These are phyloP conservation scores for Epinotia nisella DNA, from an alignment of 2,888 invertebrate genomes.

Conservation along the genomic window DNA sequence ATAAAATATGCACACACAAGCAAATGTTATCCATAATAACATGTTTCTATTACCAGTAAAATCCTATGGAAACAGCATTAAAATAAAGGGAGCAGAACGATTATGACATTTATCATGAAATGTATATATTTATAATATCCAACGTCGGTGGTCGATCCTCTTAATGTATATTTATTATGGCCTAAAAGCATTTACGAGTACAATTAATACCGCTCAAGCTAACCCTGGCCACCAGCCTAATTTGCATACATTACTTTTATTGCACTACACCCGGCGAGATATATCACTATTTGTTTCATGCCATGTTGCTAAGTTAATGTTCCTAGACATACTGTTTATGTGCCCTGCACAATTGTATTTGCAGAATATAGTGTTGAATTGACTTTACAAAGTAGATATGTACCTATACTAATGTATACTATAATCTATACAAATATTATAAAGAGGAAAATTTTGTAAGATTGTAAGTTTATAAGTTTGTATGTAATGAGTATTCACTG, in stretches of 20 bases:
- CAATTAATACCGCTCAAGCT: conserved; percentile 27
- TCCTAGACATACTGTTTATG: not conserved
- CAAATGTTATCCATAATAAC: not conserved
- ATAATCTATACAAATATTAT: no score
- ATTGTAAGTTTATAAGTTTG: no score
- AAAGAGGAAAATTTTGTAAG: no score
- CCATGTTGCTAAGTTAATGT: not conserved
- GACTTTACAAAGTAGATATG: no score
- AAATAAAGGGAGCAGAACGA: not conserved
- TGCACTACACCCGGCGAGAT: conserved; percentile 7
- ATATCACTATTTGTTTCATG: conserved; percentile 19
- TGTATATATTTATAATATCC: conserved; percentile 1
- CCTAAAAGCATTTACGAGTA: conserved; percentile 27
- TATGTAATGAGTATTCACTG: no score
- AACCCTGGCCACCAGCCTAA: conserved; percentile 11
- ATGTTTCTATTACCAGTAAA: not conserved
- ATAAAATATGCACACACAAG: no score
- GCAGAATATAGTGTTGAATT: not conserved
- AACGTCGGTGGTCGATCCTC: not conserved
- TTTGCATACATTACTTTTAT: conserved; percentile 31
- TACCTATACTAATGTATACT: no score
- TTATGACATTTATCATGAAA: conserved; percentile 3
- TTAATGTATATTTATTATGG: conserved; percentile 32
- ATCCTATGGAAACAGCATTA: not conserved
- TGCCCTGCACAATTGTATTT: not conserved